These are phyloP conservation scores for Antechinus flavipes DNA, from an alignment of 2,113 vertebrate genomes.

Conservation along the genomic window DNA sequence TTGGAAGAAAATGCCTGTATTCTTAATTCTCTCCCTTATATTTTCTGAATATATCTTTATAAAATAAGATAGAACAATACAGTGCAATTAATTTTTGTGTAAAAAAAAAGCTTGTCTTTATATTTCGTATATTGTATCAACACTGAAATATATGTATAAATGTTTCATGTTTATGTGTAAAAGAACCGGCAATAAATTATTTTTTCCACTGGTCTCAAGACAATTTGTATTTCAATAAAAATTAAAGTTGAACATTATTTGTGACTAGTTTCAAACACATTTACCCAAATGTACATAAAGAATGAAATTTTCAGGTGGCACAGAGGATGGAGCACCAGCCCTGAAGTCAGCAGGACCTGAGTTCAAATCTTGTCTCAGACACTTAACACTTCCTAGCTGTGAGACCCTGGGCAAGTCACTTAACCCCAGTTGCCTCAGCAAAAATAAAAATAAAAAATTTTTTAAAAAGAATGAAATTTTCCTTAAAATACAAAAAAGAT, in stretches of 20 bases:
- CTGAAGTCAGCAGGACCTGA: no score
- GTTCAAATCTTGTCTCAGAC: no score
- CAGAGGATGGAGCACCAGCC: no score
- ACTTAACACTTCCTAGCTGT: no score
- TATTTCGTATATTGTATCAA: conserved; percentile 76
- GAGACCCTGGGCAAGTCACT: no score
- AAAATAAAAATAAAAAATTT: no score
- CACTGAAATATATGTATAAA: conserved; percentile 83
- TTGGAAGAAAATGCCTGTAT: conserved; percentile 67
- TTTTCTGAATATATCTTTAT: conserved; percentile 81
- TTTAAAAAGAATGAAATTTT: background rate
- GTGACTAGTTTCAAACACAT: conserved; percentile 12
- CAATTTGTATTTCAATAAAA: conserved; percentile 58
- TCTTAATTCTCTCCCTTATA: conserved; percentile 71
- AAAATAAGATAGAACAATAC: conserved; percentile 63
- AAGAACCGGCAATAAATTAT: conserved; percentile 87
- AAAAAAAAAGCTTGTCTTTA: conserved; percentile 76
- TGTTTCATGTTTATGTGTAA: conserved; percentile 83
- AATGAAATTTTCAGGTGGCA: background rate
- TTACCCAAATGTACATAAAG: background rate
- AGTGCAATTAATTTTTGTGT: conserved; percentile 79
- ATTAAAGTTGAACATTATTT: conserved; percentile 21
- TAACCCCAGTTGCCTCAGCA: no score
- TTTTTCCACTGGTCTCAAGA: conserved; percentile 84
- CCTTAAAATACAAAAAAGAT: background rate